Conservation (phyloP, 2,888 invertebrate genomes). For the Papilio protenor region DNA sequence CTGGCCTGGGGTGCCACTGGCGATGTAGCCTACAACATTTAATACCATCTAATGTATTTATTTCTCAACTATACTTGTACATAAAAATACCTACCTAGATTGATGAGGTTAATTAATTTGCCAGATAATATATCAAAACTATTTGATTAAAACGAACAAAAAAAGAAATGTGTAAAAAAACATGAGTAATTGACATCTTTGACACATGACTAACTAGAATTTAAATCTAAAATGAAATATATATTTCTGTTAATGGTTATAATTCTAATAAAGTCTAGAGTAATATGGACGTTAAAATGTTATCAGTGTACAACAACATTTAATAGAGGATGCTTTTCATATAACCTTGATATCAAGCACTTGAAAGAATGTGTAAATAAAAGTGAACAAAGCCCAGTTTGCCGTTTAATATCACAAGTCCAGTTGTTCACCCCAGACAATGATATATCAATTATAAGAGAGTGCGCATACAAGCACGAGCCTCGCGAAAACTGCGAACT, state of each 20-base stretch:
- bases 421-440: constrained; percentile 65
- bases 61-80: not conserved
- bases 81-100: too few relatives aligned
- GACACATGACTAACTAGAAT: constrained; percentile 32
- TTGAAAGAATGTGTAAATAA: constrained; percentile 60
- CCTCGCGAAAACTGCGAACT: constrained; percentile 59
- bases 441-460: constrained; percentile 65
- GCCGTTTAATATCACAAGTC: constrained; percentile 67
- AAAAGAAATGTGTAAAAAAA: not conserved
- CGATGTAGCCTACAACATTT: constrained; percentile 78
- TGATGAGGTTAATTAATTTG: not conserved
- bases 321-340: constrained; percentile 61
- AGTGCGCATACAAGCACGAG: constrained; percentile 70
- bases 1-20: constrained; percentile 72
- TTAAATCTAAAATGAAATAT: constrained; percentile 54
- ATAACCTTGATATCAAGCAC: constrained; percentile 59
- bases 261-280: constrained; percentile 49
- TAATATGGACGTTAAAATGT: constrained; percentile 62
- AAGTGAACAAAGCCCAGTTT: constrained; percentile 57
- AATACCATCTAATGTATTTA: not conserved
- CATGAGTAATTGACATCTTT: not conserved
- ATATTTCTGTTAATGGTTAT: constrained; percentile 45
- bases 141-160: not conserved
- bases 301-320: constrained; percentile 68
- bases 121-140: not conserved